Conservation (phyloP, 2,113 vertebrate species). For the Phoenicopterus ruber region DNA sequence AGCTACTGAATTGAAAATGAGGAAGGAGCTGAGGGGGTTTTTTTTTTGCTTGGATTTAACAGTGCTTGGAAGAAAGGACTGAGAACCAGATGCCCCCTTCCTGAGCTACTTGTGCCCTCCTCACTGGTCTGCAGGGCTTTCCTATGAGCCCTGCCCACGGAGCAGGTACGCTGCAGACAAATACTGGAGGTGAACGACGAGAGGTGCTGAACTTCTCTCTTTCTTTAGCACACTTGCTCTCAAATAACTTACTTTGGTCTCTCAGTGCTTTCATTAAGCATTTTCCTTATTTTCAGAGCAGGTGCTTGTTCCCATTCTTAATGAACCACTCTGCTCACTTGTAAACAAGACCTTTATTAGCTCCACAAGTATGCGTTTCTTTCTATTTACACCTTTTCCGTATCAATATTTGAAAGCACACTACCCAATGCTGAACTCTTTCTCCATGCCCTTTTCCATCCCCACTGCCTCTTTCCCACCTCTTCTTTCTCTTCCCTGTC, state of each 20-base stretch:
- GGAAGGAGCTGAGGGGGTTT: neutral
- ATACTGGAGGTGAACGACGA: accelerated
- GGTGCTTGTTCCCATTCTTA: neutral
- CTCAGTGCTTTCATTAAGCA: neutral
- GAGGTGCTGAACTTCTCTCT: neutral
- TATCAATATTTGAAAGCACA: conserved; percentile 57
- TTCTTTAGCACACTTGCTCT: neutral
- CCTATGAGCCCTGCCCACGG: accelerated
- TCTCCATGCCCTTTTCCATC: neutral
- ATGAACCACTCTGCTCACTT: conserved; percentile 13
- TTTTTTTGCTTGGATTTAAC: neutral
- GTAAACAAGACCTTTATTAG: conserved; percentile 56
- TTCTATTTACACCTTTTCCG: conserved; percentile 42
- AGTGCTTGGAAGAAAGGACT: neutral
- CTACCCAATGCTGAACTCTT: neutral
- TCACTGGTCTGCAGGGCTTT: neutral
- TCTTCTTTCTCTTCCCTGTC: neutral
- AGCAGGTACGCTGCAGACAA: neutral
- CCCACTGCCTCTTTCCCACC: neutral
- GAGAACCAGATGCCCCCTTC: neutral
- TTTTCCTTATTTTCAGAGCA: conserved; percentile 18
- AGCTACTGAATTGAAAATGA: neutral
- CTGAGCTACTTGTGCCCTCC: accelerated
- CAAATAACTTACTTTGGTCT: neutral
- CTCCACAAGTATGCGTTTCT: neutral